These are phyloP conservation scores for Ctenicera cuprea DNA, from an alignment of 2,888 invertebrate species.

Conservation along the genomic window DNA sequence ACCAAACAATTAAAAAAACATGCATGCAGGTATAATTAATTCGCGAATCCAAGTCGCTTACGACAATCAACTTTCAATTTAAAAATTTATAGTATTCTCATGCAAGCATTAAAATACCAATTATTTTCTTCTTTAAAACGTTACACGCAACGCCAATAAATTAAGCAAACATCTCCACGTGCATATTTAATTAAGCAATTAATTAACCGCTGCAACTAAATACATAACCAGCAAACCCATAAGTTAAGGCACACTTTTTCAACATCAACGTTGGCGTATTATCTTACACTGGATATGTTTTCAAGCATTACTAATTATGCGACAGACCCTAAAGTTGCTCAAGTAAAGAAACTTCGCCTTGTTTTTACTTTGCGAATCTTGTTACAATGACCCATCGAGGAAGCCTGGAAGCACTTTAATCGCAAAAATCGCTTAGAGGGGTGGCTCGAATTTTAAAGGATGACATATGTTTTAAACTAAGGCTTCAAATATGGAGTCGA, in stretches of 20 bases:
- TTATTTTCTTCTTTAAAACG: not conserved
- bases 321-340: not conserved
- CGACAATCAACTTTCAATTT: not conserved
- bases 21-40: no score
- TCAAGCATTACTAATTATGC: slow-evolving; percentile 9
- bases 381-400: not conserved
- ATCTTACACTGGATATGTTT: slow-evolving; percentile 12
- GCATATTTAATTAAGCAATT: slow-evolving; percentile 26
- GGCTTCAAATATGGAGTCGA: no score
- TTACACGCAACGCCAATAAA: not conserved
- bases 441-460: not conserved
- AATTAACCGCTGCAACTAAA: slow-evolving; percentile 24
- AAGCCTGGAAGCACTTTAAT: not conserved
- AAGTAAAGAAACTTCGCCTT: not conserved
- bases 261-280: slow-evolving; percentile 8
- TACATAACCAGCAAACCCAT: slow-evolving; percentile 17
- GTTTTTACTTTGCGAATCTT: no score
- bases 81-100: slow-evolving; percentile 7
- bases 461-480: not conserved
- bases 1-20: no score
- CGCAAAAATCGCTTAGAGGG: not conserved
- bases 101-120: not conserved
- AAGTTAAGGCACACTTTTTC: slow-evolving; percentile 8
- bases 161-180: not conserved
- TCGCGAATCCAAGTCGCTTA: no score